Conservation (phyloP, 1,140 invertebrate species). For the Brachionus manjavacas region DNA sequence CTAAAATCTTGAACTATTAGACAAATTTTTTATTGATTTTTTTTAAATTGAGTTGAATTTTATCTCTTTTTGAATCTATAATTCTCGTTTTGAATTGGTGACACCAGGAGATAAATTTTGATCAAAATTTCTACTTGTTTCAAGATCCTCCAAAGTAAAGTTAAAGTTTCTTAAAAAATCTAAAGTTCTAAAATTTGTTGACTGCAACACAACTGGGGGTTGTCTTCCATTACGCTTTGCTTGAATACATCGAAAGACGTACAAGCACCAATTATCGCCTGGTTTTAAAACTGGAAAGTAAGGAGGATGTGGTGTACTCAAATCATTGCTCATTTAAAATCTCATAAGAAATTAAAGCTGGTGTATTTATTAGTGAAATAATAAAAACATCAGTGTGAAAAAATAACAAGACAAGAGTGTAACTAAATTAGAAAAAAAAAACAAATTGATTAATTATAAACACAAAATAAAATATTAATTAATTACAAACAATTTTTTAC, state of each 20-base stretch:
- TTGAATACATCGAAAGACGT: slow-evolving; percentile 32
- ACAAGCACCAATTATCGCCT: slow-evolving; percentile 42
- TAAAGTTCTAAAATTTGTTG: slow-evolving; percentile 16
- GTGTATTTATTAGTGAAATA: too few relatives aligned
- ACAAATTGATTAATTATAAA: too few relatives aligned
- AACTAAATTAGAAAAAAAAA: too few relatives aligned
- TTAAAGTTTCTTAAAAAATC: background rate
- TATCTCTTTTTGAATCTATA: background rate
- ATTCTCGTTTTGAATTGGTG: background rate
- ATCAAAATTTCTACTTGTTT: background rate
- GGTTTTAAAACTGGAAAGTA: slow-evolving; percentile 36
- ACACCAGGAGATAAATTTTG: background rate
- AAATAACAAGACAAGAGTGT: too few relatives aligned
- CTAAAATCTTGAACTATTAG: too few relatives aligned
- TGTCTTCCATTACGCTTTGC: background rate
- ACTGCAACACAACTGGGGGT: background rate
- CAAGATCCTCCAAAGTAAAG: background rate
- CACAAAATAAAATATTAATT: too few relatives aligned
- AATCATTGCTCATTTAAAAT: slow-evolving; percentile 26
- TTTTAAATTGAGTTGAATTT: background rate
- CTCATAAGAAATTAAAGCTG: too few relatives aligned
- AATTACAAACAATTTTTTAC: too few relatives aligned
- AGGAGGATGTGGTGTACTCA: slow-evolving; percentile 18
- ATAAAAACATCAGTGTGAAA: too few relatives aligned
- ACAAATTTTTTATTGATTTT: too few relatives aligned